Conservation (phyloP, 2,113 vertebrate genomes). For the Corythornis cristatus region DNA sequence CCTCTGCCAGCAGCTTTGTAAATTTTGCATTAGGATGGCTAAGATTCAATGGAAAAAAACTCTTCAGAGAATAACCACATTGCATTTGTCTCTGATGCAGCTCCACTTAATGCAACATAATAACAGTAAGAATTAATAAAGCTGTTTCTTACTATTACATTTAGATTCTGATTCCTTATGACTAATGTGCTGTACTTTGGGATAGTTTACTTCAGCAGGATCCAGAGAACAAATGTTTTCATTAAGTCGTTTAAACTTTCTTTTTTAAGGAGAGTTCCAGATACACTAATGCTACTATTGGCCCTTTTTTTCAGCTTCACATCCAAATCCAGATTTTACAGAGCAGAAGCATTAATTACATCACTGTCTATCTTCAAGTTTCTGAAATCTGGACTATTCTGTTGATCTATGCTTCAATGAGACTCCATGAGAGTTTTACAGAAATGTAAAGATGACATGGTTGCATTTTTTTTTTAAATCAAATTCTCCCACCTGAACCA, state of each 20-base stretch:
- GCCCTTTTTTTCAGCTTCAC: background rate
- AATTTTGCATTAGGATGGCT: background rate
- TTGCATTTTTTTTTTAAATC: background rate
- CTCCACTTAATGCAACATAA: background rate
- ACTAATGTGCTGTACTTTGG: background rate
- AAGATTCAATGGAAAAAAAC: background rate
- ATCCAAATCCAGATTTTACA: background rate
- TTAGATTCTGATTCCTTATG: background rate
- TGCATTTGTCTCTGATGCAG: background rate
- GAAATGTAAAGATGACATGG: background rate
- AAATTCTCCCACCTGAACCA: background rate
- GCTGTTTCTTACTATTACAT: background rate
- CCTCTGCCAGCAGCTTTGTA: background rate
- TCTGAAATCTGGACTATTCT: background rate
- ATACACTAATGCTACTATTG: background rate
- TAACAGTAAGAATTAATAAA: background rate
- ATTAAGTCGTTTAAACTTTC: background rate
- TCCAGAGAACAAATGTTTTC: background rate
- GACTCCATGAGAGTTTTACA: background rate
- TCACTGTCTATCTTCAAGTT: background rate
- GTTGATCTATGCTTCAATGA: background rate
- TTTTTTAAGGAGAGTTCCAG: background rate
- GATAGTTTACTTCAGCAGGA: background rate
- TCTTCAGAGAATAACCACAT: background rate
- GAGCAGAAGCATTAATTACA: background rate